Evolutionary conservation across 2,888 invertebrate species (phyloP).

Genomic region (Volucella inanis): DNA sequence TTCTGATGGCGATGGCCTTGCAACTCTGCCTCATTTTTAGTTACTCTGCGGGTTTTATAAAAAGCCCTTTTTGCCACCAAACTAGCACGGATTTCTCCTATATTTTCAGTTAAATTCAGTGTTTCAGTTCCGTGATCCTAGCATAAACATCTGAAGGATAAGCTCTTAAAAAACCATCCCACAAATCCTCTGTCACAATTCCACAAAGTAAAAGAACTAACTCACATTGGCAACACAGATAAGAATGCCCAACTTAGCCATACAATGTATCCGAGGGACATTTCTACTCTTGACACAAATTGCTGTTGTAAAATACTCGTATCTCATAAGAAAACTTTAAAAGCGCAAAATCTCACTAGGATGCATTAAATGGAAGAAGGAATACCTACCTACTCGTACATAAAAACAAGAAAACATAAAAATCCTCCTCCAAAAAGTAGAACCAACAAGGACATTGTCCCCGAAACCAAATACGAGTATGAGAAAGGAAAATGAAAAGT

Average conservation of each 20-base stretch:
- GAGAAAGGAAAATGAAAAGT: no score
- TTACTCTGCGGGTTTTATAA: no score
- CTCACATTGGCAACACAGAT: background rate
- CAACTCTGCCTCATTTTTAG: no score
- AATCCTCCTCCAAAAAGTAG: background rate
- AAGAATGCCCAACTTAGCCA: slow-evolving; percentile 17
- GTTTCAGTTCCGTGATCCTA: no score
- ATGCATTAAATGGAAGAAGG: slow-evolving; percentile 43
- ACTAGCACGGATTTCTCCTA: no score
- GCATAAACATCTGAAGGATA: no score
- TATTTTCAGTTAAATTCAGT: no score
- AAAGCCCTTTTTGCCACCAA: no score
- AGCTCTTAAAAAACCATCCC: no score
- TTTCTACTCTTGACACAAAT: slow-evolving; percentile 70
- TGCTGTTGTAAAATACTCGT: slow-evolving; percentile 61
- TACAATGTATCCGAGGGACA: slow-evolving; percentile 51
- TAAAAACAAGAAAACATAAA: slow-evolving; percentile 1
- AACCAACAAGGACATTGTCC: slow-evolving; percentile 54
- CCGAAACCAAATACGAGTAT: background rate
- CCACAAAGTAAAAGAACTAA: no score
- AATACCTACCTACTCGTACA: background rate
- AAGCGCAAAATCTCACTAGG: slow-evolving; percentile 61
- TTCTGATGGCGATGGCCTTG: no score
- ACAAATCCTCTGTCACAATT: no score
- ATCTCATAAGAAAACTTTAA: slow-evolving; percentile 59